Conservation (phyloP, 92 coral and sea anemone genomes). For the Epizoanthus rinbou region DNA sequence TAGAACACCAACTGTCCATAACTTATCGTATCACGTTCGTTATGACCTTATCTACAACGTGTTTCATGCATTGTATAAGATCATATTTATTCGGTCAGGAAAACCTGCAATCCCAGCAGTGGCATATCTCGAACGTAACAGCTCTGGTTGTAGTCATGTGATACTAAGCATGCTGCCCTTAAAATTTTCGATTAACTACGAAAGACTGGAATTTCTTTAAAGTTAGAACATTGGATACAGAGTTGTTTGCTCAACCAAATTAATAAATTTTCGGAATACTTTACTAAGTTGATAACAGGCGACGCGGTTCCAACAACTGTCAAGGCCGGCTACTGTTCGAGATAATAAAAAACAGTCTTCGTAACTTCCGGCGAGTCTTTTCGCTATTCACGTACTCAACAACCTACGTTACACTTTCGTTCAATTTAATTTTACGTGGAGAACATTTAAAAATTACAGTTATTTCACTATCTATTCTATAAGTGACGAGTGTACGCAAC, state of each 20-base stretch:
- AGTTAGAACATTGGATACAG: constrained; percentile 13
- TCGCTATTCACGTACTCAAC: not conserved
- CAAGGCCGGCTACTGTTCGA: constrained; percentile 7
- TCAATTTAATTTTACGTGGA: not conserved
- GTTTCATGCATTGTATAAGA: not conserved
- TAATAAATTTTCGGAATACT: constrained; percentile 21
- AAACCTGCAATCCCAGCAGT: constrained; percentile 19
- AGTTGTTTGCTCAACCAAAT: constrained; percentile 1
- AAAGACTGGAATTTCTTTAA: constrained; percentile 27
- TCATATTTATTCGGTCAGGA: not conserved
- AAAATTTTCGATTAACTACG: not conserved
- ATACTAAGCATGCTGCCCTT: not conserved
- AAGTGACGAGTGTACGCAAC: not conserved
- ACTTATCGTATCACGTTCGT: constrained; percentile 23
- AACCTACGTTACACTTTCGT: not conserved
- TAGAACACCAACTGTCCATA: constrained; percentile 4
- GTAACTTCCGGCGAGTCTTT: not conserved
- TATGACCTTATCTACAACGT: not conserved
- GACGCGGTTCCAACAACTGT: constrained; percentile 13
- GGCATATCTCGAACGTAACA: not conserved
- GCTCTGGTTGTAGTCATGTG: not conserved
- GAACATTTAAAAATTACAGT: not conserved
- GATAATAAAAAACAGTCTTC: constrained; percentile 12
- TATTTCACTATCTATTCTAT: not conserved
- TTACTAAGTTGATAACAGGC: constrained; percentile 23